Base-by-base conservation (phyloP, 2,113 vertebrate genomes). In the Muntiacus muntjak region DNA sequence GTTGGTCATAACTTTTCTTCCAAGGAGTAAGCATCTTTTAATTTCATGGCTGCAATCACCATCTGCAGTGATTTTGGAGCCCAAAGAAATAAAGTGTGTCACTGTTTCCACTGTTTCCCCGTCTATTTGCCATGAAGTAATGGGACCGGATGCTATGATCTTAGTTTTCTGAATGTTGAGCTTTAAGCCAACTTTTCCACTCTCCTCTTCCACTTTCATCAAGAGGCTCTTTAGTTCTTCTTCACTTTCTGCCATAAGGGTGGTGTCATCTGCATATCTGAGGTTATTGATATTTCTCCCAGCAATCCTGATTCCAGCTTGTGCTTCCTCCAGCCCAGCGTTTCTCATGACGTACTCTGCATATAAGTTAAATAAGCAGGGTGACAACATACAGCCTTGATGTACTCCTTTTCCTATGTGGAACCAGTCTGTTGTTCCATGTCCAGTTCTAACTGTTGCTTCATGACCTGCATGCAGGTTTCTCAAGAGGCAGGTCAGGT, bases 11-110 rank as follows among this genome's bases (percentile, higher is more conserved):
- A 67, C 8, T 67, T 36, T 36, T 10, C 64, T 67, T 36, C 64
- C n/a, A 67, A 67, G 33, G 64, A 67, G 16, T 0, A 67, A 67
- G 64, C 17, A 1, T 67, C 17, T 36, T 67, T 36, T 36, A 36
- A 36, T 67, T 10, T 67, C 64, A 67, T 36, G 16, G 64, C 64
- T 67, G 4, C 8, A 10, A 1, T 67, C 33, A 67, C 17, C 64
- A 67, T 36, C 64, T 36, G 33, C 2, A 67, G 33, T 67, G 33
- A 67, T 67, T 67, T 67, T 67, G 17, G 64, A 67, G 16, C 33
- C 64, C 33, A 10, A 2, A 36, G 1, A 67, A 67, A 67, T 19
- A 19, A 67, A 67, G 8, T 5, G 0, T n/a, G 64, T 0, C 64
- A 67, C 33, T 67, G 64, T 67, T 67, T 67, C 64, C 17, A 67